These are phyloP conservation scores for Odontamblyopus rebecca DNA, from an alignment of 2,797 vertebrate genomes.

Conservation along the genomic window DNA sequence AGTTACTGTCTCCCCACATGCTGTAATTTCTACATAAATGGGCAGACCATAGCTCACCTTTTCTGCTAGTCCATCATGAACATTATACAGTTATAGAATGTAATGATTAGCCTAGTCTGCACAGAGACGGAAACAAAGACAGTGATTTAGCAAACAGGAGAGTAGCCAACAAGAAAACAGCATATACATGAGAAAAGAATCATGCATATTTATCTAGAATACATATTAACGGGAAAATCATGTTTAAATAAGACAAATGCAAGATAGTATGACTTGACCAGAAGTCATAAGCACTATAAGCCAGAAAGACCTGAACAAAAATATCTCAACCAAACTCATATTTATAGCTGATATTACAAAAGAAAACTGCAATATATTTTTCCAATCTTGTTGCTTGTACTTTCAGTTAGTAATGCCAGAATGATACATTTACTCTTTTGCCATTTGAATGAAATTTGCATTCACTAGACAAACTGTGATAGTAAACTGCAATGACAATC, in stretches of 20 bases:
- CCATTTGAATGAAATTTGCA: neutral
- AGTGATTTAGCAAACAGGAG: slow-evolving; percentile 52
- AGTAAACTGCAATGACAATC: neutral
- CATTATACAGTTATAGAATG: slow-evolving; percentile 56
- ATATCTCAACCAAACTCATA: neutral
- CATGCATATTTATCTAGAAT: slow-evolving; percentile 14
- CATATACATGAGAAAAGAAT: neutral
- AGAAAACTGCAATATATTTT: neutral
- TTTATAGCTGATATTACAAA: neutral
- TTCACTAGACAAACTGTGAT: neutral
- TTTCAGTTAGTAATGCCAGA: neutral
- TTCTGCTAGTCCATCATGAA: slow-evolving; percentile 54
- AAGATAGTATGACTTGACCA: too few relatives aligned
- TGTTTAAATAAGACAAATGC: too few relatives aligned
- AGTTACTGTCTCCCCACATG: slow-evolving; percentile 10
- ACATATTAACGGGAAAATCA: neutral
- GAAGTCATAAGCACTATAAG: too few relatives aligned
- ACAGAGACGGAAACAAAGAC: slow-evolving; percentile 49
- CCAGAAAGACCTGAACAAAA: neutral
- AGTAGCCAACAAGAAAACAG: slow-evolving; percentile 51
- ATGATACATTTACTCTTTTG: neutral
- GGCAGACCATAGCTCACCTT: slow-evolving; percentile 63
- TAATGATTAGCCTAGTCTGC: slow-evolving; percentile 57
- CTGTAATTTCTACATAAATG: slow-evolving; percentile 50
- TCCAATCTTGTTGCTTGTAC: neutral